These are phyloP conservation scores for Aricia agestis DNA, from an alignment of 1,140 invertebrate species.

Conservation along the genomic window DNA sequence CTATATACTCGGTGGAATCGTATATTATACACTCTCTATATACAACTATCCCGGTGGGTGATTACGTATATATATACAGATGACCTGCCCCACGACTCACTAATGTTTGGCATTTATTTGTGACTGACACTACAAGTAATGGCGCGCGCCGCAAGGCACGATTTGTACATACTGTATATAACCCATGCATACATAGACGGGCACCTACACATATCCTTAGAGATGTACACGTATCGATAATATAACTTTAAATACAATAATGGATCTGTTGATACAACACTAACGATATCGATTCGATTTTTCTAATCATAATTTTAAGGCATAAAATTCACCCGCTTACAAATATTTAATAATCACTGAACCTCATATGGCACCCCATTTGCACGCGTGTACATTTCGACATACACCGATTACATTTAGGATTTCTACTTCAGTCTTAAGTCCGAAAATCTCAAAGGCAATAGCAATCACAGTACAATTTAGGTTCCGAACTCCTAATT, in stretches of 20 bases:
- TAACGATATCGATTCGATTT: background rate
- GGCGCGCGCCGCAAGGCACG: background rate
- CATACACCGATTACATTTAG: slow-evolving; percentile 37
- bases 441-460: slow-evolving; percentile 69
- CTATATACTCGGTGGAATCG: slow-evolving; percentile 57
- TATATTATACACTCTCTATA: slow-evolving; percentile 30
- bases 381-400: slow-evolving; percentile 46
- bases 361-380: slow-evolving; percentile 55
- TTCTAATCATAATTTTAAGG: slow-evolving; percentile 38
- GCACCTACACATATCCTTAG: background rate
- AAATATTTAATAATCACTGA: slow-evolving; percentile 22
- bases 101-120: slow-evolving; percentile 55
- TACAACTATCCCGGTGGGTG: slow-evolving; percentile 62
- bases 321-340: slow-evolving; percentile 41
- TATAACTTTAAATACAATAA: background rate
- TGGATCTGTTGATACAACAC: background rate
- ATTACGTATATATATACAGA: slow-evolving; percentile 60
- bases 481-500: slow-evolving; percentile 24
- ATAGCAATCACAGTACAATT: slow-evolving; percentile 55
- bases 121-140: slow-evolving; percentile 40
- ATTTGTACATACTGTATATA: slow-evolving; percentile 8
- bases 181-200: background rate
- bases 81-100: slow-evolving; percentile 36
- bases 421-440: slow-evolving; percentile 62
- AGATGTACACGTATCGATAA: background rate